Percentiles rank a stretch among this genome's conserved stretches.
Conservation (phyloP, 2,797 vertebrate genomes). For the Heterohyrax brucei region DNA sequence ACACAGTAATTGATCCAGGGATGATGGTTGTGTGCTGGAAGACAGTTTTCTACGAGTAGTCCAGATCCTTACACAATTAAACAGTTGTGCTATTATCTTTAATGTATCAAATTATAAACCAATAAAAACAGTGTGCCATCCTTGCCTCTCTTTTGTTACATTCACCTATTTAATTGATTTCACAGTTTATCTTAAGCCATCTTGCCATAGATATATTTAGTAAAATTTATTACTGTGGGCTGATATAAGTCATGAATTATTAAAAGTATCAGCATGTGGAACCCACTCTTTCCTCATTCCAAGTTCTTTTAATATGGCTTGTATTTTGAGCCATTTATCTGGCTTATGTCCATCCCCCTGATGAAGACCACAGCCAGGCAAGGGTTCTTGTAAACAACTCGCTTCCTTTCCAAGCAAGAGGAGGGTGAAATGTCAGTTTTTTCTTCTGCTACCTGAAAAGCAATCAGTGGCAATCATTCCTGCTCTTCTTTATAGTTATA, state of each 20-base stretch:
- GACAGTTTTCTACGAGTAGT: constrained; percentile 50
- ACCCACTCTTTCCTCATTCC: constrained; percentile 75
- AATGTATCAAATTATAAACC: constrained; percentile 67
- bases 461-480: constrained; percentile 79
- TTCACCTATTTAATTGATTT: constrained; percentile 62
- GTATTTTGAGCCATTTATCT: constrained; percentile 76
- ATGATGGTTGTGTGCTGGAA: constrained; percentile 15
- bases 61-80: constrained; percentile 23
- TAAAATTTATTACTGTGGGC: constrained; percentile 82
- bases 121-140: constrained; percentile 63
- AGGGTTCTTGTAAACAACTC: constrained; percentile 78
- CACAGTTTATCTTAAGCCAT: constrained; percentile 67
- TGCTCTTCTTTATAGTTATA: constrained; percentile 77
- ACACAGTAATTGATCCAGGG: background rate
- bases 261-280: constrained; percentile 85
- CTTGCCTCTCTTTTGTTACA: constrained; percentile 48
- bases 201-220: constrained; percentile 67
- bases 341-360: constrained; percentile 85
- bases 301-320: constrained; percentile 83
- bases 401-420: constrained; percentile 78
- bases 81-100: constrained; percentile 68
- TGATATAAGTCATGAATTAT: constrained; percentile 87
- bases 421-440: constrained; percentile 86
- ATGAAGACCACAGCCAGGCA: constrained; percentile 79
- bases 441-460: constrained; percentile 86